Base-by-base conservation (phyloP, 92 coral and sea anemone genomes). In the Epizoanthus stellaris region DNA sequence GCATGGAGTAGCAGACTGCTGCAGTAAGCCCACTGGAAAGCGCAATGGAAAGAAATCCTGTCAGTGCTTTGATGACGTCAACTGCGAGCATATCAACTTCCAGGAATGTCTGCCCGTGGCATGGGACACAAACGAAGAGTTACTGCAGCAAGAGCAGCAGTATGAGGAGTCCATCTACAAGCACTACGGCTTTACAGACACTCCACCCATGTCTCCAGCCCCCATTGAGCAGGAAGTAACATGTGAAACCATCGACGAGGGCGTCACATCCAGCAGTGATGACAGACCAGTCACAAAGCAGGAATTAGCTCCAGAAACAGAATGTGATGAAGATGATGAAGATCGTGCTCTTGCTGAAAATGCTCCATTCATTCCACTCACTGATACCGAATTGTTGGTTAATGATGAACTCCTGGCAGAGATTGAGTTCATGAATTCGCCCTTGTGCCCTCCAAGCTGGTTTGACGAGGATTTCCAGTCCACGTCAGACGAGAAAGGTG, bases 331-430 rank as follows among this genome's bases (percentile, higher is more conserved):
- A 10, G 87, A 89, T 1, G 90, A 88, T 3, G 90, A 89, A 0
- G 89, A 88, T 3, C 86, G 80, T 25, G 91, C 91, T 82, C 86
- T 91, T 34, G 89, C 92, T 0, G 93, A 95, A 11, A 95, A 95
- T 17, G 99, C 99, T 11, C 99, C 99, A 10, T 97, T 94, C 84
- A 95, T 97, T 58, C 99, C 99, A 16, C 95, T 80, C 56, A 90
- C 84, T 11, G 98, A 97, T 70, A 79, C 98, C 0, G 93, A 79
- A n/a, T 76, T 97, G 87, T 89, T 91, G 72, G 86, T 91, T 40
- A 90, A 94, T 73, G 93, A 92, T 53, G 89, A 89, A 16, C 57
- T 92, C 80, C 67, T 94, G 6, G 92, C 91, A 21, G 98, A 94
- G 53, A 91, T 94, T 11, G 88, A 93, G 19, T 90, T 89, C 71